Evolutionary conservation across 2,797 vertebrate genomes (phyloP).

Genomic region (Ficedula albicollis): DNA sequence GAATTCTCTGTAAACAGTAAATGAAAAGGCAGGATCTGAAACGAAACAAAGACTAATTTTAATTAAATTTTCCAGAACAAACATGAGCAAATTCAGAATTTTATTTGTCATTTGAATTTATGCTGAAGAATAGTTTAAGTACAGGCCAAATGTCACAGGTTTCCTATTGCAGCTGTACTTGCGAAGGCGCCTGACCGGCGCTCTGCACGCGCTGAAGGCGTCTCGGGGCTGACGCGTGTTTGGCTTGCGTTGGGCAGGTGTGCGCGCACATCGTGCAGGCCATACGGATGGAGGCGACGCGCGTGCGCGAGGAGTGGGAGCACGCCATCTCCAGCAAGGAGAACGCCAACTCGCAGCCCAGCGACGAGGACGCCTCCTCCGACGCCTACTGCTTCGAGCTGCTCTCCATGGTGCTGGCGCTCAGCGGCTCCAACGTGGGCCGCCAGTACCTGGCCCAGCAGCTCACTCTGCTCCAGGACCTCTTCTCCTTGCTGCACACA

Average conservation of each 20-base stretch:
- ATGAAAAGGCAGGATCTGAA: not conserved
- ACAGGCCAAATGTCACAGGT: not conserved
- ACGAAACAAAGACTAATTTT: not conserved
- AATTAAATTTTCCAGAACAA: not conserved
- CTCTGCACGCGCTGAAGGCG: accelerated
- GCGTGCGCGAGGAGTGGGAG: slow-evolving; percentile 98
- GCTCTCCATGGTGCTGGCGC: slow-evolving; percentile 95
- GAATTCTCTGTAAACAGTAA: not conserved
- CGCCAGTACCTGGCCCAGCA: slow-evolving; percentile 97
- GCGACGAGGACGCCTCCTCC: slow-evolving; percentile 93
- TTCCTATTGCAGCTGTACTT: not conserved
- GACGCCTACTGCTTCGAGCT: slow-evolving; percentile 99
- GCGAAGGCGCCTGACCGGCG: accelerated
- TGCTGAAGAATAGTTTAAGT: not conserved
- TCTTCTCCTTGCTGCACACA: slow-evolving; percentile 95
- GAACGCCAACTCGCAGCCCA: slow-evolving; percentile 98
- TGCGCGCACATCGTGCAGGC: slow-evolving; percentile 98
- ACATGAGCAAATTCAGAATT: not conserved
- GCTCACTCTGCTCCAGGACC: slow-evolving; percentile 95
- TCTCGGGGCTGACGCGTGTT: not conserved
- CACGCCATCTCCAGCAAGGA: slow-evolving; percentile 99
- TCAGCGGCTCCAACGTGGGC: slow-evolving; percentile 97
- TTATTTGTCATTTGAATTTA: not conserved
- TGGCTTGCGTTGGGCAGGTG: slow-evolving; percentile 77
- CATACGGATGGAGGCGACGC: slow-evolving; percentile 97